Evolutionary conservation across 2,888 invertebrate genomes (phyloP).

Genomic region (Morpho achilles): DNA sequence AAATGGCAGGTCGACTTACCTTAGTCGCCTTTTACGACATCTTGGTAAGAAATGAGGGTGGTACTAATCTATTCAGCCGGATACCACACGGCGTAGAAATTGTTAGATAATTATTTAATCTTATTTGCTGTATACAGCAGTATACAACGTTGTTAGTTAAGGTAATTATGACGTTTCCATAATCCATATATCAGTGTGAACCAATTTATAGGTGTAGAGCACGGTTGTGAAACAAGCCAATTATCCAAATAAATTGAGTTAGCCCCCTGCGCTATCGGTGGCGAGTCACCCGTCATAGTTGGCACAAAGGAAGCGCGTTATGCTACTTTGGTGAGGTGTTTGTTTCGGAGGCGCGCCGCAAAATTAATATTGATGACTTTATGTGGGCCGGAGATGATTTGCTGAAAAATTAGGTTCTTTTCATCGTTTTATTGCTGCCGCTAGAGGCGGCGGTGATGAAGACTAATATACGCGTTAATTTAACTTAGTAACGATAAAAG

Average conservation of each 20-base stretch:
- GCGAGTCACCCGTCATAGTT: constrained; percentile 48
- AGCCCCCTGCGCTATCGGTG: constrained; percentile 34
- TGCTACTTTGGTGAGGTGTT: constrained; percentile 68
- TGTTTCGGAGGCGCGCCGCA: constrained; percentile 73
- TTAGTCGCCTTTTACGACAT: too few species aligned
- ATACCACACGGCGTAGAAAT: too few species aligned
- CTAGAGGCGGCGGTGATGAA: constrained; percentile 66
- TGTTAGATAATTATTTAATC: neutral
- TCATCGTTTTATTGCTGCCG: constrained; percentile 74
- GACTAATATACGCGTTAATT: constrained; percentile 75
- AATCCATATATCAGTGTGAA: constrained; percentile 34
- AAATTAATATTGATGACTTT: constrained; percentile 79
- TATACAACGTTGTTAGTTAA: constrained; percentile 3
- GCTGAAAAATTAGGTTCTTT: constrained; percentile 78
- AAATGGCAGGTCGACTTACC: too few species aligned
- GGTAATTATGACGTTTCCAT: constrained; percentile 29
- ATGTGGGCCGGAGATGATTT: constrained; percentile 75
- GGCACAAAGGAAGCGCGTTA: constrained; percentile 64
- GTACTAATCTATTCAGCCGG: too few species aligned
- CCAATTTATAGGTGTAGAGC: constrained; percentile 45
- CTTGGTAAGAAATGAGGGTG: too few species aligned
- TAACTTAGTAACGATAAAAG: constrained; percentile 61
- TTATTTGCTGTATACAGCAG: neutral
- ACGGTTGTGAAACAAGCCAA: constrained; percentile 66
- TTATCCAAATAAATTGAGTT: constrained; percentile 67